These are phyloP conservation scores for Silvanus unidentatus DNA, from an alignment of 2,888 invertebrate genomes.

Conservation along the genomic window DNA sequence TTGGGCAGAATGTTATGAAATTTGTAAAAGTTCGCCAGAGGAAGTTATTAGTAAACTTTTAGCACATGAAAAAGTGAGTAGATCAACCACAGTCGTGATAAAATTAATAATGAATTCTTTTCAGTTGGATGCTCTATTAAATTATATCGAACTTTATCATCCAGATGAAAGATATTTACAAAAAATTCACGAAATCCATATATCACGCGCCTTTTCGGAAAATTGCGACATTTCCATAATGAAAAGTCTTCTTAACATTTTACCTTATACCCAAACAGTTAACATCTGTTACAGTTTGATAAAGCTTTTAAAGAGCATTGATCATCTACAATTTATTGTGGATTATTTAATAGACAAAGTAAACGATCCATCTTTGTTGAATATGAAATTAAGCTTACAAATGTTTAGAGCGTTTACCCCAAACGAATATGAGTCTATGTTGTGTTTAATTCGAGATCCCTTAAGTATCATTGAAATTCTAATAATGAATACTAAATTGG, in stretches of 20 bases:
- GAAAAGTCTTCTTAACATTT: conserved; percentile 53
- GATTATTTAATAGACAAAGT: conserved; percentile 52
- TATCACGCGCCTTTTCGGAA: background rate
- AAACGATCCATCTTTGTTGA: conserved; percentile 52
- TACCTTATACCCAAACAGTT: conserved; percentile 55
- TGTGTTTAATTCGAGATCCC: conserved; percentile 63
- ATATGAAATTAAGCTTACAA: conserved; percentile 61
- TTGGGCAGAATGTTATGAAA: conserved; percentile 57
- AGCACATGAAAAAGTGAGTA: conserved; percentile 30
- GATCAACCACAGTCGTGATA: conserved; percentile 6
- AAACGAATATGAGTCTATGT: conserved; percentile 55
- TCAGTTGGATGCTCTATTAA: conserved; percentile 60
- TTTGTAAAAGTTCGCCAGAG: conserved; percentile 51
- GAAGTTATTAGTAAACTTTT: conserved; percentile 30
- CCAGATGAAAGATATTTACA: conserved; percentile 52
- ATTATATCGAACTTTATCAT: conserved; percentile 63
- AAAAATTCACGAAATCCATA: conserved; percentile 46
- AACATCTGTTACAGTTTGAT: conserved; percentile 60
- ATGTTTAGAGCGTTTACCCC: conserved; percentile 58
- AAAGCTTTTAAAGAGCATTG: conserved; percentile 56
- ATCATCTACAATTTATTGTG: conserved; percentile 59
- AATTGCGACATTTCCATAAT: conserved; percentile 21
- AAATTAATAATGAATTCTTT: conserved; percentile 38
- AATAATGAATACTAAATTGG: conserved; percentile 78
- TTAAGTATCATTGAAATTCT: conserved; percentile 76